Conservation (phyloP, 1,140 invertebrate species). For the Frieseomelitta varia region DNA sequence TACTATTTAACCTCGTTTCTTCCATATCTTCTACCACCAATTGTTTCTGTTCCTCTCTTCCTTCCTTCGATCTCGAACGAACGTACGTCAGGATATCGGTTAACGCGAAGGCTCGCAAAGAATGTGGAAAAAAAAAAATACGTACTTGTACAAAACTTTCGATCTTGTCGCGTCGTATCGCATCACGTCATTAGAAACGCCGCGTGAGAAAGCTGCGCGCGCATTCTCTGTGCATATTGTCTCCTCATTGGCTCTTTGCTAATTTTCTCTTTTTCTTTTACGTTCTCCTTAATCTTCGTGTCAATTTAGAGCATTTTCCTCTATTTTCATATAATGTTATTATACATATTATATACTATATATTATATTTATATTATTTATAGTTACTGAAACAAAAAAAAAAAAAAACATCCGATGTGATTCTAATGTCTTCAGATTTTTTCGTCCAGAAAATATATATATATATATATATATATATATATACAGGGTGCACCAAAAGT, state of each 20-base stretch:
- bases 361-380: neutral
- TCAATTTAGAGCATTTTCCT: too few species aligned
- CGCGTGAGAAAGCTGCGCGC: neutral
- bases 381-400: neutral
- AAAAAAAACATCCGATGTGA: too few species aligned
- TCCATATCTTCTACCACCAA: constrained; percentile 2
- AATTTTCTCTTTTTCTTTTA: neutral
- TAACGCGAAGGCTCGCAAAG: neutral
- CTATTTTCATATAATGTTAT: too few species aligned
- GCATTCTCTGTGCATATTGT: neutral
- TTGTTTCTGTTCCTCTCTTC: neutral
- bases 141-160: constrained; percentile 6
- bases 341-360: too few species aligned
- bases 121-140: neutral
- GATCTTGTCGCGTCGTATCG: constrained; percentile 1
- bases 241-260: neutral
- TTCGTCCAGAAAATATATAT: too few species aligned
- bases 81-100: neutral
- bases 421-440: too few species aligned
- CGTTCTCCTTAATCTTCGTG: too few species aligned
- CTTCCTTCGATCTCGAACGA: neutral
- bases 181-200: neutral
- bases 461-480: too few species aligned
- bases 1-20: constrained; percentile 47
- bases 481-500: too few species aligned